Base-by-base conservation (phyloP, 2,113 vertebrate species). In the Caracal caracal region DNA sequence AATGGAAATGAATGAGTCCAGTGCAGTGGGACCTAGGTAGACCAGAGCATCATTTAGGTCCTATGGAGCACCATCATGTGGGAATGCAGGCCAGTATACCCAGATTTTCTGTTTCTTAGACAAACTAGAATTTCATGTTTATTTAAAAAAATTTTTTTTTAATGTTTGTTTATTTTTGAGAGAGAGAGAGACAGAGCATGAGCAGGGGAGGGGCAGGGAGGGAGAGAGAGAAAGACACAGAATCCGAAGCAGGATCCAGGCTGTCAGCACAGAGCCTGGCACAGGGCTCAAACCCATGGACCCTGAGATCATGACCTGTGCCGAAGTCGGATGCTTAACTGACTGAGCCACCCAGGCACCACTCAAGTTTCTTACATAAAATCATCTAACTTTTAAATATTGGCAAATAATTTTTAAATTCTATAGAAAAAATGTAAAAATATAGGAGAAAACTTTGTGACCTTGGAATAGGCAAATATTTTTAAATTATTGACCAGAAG, bases 381-480 rank as follows among this genome's bases (percentile, higher is more conserved):
- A 79, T 83, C 68, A 59, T 71, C 26, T 56, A 66, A 4, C 56
- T 35, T 93, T 95, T 71, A 93, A 71, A 83, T 49, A 7, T 10
- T 71, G 26, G 33, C 35, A 94, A 35, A 19, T 92, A 83, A 66
- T 90, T 88, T 78, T 59, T 33, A 92, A 94, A 28, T 73, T 76
- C 83, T 66, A 37, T 68, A 66, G 40, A 78, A 63, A 93, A 49
- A 17, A 56, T 26, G 13, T 71, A 92, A 90, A 83, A 86, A 79
- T 22, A 51, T 19, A 90, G 40, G n/a, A 70, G 49, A 93, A 86
- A 66, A 70, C 1, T 94, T 51, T 88, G 47, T 61, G 51, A 81
- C 85, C 59, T 35, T 88, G 53, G 26, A 78, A 13, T 33, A 84
- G 17, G 40, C 61, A 88, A 88, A 47, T 61, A 73, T 47, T 43